phyloP scores from a whole-genome alignment of 2,888 invertebrate genomes.

The Lasioglossum figueresi region DNA sequence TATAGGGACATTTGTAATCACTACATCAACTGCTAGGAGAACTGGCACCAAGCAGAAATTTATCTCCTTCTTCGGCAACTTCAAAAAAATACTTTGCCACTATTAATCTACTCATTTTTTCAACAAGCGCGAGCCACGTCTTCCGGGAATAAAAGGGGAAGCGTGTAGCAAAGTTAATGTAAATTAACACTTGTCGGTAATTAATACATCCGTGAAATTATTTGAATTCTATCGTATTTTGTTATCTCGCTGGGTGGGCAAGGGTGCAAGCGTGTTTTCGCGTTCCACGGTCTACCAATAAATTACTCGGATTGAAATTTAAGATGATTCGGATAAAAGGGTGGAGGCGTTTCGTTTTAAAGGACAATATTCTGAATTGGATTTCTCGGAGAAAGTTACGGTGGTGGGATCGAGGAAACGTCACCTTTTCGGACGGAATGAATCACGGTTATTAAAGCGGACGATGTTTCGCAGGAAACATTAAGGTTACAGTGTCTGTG shows the following conservation, averaged over 20 bases:
- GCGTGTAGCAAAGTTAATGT: no score
- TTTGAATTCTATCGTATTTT: no score
- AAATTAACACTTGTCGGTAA: no score
- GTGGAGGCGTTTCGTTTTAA: not conserved
- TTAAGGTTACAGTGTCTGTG: conserved; percentile 23
- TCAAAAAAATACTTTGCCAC: no score
- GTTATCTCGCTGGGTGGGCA: no score
- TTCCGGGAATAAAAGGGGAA: no score
- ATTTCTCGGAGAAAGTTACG: not conserved
- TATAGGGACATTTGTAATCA: not conserved
- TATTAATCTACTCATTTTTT: no score
- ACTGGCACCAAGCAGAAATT: no score
- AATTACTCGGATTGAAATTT: not conserved
- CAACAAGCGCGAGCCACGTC: no score
- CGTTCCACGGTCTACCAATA: not conserved
- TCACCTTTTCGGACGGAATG: not conserved
- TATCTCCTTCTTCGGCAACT: no score
- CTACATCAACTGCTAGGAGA: no score
- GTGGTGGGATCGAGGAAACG: not conserved
- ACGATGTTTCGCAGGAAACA: not conserved
- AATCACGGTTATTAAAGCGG: not conserved
- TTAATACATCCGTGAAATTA: not conserved
- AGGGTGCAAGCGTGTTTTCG: no score
- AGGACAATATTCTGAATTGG: not conserved
- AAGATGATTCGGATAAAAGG: not conserved